Conservation (phyloP, 2,888 invertebrate genomes). For the Notodonta ziczac region DNA sequence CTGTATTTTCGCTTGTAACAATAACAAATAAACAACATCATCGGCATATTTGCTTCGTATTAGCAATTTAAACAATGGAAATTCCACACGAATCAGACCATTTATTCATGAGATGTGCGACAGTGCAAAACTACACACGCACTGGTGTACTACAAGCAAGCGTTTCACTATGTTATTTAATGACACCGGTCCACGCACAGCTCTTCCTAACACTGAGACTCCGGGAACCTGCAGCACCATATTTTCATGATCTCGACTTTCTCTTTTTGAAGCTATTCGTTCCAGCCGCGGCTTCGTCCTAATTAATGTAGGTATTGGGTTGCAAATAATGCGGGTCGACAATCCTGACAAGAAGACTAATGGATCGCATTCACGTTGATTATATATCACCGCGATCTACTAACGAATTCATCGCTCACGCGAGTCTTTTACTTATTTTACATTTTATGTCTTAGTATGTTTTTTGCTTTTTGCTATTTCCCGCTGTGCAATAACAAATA, state of each 20-base stretch:
- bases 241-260: slow-evolving; percentile 11
- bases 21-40: slow-evolving; percentile 8
- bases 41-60: slow-evolving; percentile 4
- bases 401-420: slow-evolving; percentile 56
- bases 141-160: slow-evolving; percentile 11
- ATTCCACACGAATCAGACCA: slow-evolving; percentile 4
- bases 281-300: slow-evolving; percentile 12
- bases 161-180: slow-evolving; percentile 9
- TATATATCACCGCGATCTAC: slow-evolving; percentile 53
- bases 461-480: slow-evolving; percentile 36
- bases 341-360: slow-evolving; percentile 59
- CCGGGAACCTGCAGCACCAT: slow-evolving; percentile 4
- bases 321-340: slow-evolving; percentile 56
- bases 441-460: slow-evolving; percentile 36
- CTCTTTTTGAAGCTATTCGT: slow-evolving; percentile 13
- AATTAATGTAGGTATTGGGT: slow-evolving; percentile 45
- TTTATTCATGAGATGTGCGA: slow-evolving; percentile 8
- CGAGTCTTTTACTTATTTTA: slow-evolving; percentile 44
- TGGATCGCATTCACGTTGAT: slow-evolving; percentile 49
- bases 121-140: slow-evolving; percentile 1
- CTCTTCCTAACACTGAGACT: neutral
- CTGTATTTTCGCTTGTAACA: slow-evolving; percentile 4
- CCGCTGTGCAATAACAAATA: slow-evolving; percentile 16
- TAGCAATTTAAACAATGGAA: slow-evolving; percentile 3
- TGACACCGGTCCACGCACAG: neutral